Evolutionary conservation across 2,113 vertebrate genomes (phyloP), one percentile per base, ranked within the genome.

Genomic region (Macquaria ambigua): DNA sequence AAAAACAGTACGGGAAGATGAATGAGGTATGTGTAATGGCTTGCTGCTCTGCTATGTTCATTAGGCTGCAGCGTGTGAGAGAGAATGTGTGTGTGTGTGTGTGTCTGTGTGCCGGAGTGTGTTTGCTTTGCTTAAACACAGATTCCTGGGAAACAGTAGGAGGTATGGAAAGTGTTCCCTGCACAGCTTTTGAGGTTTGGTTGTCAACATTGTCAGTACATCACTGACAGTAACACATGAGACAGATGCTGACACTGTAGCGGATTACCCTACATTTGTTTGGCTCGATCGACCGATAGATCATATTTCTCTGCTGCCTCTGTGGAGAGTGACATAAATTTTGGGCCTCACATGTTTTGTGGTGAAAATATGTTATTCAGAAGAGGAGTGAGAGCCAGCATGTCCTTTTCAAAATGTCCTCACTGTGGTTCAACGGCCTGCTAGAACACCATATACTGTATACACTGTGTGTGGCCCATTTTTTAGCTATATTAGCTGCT

Each of bases 111-210:
- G 86, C 25, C 1, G 0, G 62, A 41, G 71, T 72, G 46, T 91
- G 85, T 87, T 89, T 88, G 81, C 77, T 88, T 90, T 88, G 68
- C 82, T 87, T 67, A 79, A 85, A 91, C 88, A 92, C 85, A 87
- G 87, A 90, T 93, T 91, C 93, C 82, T 83, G 83, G 81, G 87
- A 90, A 90, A 85, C 91, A 90, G 89, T 82, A 85, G 90, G 90
- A 82, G 87, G 86, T 72, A 83, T 79, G 81, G 89, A 90, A 86
- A 92, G 83, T 79, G 76, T 94, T 90, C 84, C 74, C 78, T 59
- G 83, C 21, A 25, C 75, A 52, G 87, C 61, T 82, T 91, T 88
- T 83, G 75, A 90, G 86, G 90, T 87, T 89, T 43, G 55, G 58
- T 88, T 86, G 87, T 90, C 90, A 90, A 82, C 67, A 84, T 84